Conservation (phyloP, 1,140 invertebrate species). For the Venustaconcha ellipsiformis region DNA sequence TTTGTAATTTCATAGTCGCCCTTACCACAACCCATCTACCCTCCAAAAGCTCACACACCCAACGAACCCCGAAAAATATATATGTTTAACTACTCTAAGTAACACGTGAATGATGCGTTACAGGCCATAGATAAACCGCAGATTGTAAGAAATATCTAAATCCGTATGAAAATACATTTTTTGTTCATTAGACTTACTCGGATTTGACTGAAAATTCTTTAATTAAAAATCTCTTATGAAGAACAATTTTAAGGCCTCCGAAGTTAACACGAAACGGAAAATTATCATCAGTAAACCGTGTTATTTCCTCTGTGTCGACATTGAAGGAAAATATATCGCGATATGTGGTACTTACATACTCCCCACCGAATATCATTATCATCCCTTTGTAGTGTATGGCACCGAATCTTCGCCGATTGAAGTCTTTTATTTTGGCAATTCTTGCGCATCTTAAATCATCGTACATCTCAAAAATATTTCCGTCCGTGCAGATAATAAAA, state of each 20-base stretch:
- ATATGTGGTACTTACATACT: conserved; percentile 37
- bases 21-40: too few species aligned
- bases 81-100: too few species aligned
- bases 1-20: too few species aligned
- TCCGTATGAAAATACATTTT: too few species aligned
- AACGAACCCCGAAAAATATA: too few species aligned
- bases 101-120: too few species aligned
- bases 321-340: conserved; percentile 44
- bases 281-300: conserved; percentile 26
- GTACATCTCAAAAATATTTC: conserved; percentile 34
- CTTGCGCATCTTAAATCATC: conserved; percentile 26
- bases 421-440: conserved; percentile 38
- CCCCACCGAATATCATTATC: conserved; percentile 44
- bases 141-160: too few species aligned
- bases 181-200: too few species aligned
- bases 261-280: conserved; percentile 48
- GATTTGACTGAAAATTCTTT: conserved; percentile 8
- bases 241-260: conserved; percentile 43
- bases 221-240: conserved; percentile 49
- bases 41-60: too few species aligned
- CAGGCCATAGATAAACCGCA: too few species aligned
- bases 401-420: conserved; percentile 47
- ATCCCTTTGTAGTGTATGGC: conserved; percentile 40
- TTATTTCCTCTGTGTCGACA: conserved; percentile 30
- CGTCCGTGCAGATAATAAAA: conserved; percentile 50